Evolutionary conservation across 2,113 vertebrate genomes (phyloP).

Genomic region (Plecotus auritus): DNA sequence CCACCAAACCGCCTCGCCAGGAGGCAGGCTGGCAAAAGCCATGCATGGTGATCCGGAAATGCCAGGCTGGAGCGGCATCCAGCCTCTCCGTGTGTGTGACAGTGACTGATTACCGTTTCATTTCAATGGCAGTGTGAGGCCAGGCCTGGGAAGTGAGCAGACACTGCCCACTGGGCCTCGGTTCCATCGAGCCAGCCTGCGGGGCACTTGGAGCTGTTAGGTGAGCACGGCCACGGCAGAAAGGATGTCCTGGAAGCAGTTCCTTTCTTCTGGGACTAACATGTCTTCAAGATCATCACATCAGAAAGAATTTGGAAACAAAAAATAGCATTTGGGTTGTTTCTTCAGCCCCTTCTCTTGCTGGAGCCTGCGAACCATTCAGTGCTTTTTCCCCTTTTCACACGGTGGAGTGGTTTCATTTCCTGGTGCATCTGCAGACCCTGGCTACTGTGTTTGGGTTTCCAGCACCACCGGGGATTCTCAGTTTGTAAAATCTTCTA

Average conservation of each 20-base stretch:
- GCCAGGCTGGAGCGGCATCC: conserved; percentile 5
- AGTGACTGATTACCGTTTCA: conserved; percentile 55
- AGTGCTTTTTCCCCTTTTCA: conserved; percentile 18
- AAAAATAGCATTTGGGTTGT: neutral
- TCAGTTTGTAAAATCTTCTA: conserved; percentile 66
- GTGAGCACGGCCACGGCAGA: neutral
- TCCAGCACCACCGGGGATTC: conserved; percentile 59
- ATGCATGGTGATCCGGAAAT: conserved; percentile 22
- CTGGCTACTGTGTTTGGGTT: conserved; percentile 72
- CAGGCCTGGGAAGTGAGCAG: neutral
- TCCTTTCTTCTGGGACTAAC: neutral
- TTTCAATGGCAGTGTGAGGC: neutral
- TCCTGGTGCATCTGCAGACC: conserved; percentile 47
- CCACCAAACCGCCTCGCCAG: neutral
- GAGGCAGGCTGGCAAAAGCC: conserved; percentile 29
- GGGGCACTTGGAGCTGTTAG: neutral
- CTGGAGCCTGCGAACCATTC: neutral
- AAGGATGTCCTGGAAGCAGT: neutral
- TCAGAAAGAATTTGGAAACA: neutral
- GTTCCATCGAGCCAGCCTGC: neutral
- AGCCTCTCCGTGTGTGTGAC: conserved; percentile 31
- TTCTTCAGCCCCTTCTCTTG: neutral
- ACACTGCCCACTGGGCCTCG: neutral
- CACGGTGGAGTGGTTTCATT: neutral
- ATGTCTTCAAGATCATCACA: neutral